Evolutionary conservation across 2,113 vertebrate genomes (phyloP), one percentile per base, ranked within the genome.

Genomic region (Hirundichthys speculiger): DNA sequence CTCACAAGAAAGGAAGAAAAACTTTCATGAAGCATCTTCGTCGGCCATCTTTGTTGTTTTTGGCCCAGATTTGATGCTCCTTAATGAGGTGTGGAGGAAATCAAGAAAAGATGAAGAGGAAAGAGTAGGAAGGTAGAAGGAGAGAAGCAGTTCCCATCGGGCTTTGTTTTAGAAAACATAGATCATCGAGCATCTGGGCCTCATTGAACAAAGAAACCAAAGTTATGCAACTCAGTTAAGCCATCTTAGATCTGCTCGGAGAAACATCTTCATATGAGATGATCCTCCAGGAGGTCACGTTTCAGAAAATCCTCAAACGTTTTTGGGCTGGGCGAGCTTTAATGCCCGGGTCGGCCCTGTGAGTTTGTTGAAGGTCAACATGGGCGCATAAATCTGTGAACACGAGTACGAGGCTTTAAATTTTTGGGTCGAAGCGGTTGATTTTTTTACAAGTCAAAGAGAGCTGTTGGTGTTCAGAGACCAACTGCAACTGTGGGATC

Each of bases 211-310:
- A 20, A 74, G 81, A 75, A 85, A 86, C 76, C 25, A 70, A 39
- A 58, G 75, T 86, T 84, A 88, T 82, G 84, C 73, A 88, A 88
- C 77, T 53, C 52, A 57, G 58, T 86, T 77, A 81, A 82, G 88
- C 57, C 55, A 73, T 18, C 61, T 52, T 43, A 75, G 83, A 83
- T 71, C 73, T 75, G 78, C 67, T 15, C 73, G 81, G n/a, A 57
- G 47, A 22, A 56, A 67, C 56, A 67, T 75, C 59, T 77, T 62
- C 47, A 57, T 47, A 51, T 7, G n/a, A 82, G 60, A 8, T 38
- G 52, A 62, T 78, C 69, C 61, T 63, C 66, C 53, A 61, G 52
- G 48, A n/a, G 53, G 72, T 70, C 59, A 39, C 10, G 25, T 50
- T 2, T 16, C 19, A 51, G 13, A 64, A 61, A 21, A 6, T 46